These are phyloP conservation scores for Latheticus oryzae DNA, from an alignment of 2,888 invertebrate genomes.

Conservation along the genomic window DNA sequence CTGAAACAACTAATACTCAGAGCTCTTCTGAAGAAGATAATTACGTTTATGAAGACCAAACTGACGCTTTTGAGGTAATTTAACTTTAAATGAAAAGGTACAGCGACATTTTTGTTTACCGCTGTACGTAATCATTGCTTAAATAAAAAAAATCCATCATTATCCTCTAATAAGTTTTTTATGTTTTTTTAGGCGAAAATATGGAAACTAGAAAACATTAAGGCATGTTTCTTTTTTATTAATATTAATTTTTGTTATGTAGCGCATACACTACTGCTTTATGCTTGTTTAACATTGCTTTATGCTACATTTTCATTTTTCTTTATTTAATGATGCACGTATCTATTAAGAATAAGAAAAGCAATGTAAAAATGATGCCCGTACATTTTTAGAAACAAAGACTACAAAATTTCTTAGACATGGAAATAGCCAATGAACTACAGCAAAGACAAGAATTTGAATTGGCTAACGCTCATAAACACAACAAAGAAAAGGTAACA, in stretches of 20 bases:
- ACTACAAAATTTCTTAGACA: slow-evolving; percentile 68
- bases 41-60: slow-evolving; percentile 47
- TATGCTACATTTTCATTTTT: slow-evolving; percentile 1
- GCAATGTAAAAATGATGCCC: slow-evolving; percentile 26
- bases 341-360: no score
- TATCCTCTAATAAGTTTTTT: slow-evolving; percentile 50
- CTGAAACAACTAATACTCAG: slow-evolving; percentile 62
- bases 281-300: slow-evolving; percentile 12
- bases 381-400: slow-evolving; percentile 66
- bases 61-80: slow-evolving; percentile 61
- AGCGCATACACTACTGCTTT: no score
- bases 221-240: slow-evolving; percentile 69
- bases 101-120: not conserved
- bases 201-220: slow-evolving; percentile 70
- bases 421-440: slow-evolving; percentile 74
- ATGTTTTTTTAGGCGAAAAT: slow-evolving; percentile 71
- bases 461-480: slow-evolving; percentile 73
- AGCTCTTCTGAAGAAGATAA: not conserved
- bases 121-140: slow-evolving; percentile 19
- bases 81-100: not conserved
- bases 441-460: slow-evolving; percentile 74
- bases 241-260: slow-evolving; percentile 54
- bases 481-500: slow-evolving; percentile 71
- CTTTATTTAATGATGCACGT: no score
- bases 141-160: slow-evolving; percentile 30